Percentiles rank a stretch among this genome's conserved stretches.
phyloP scores from a whole-genome alignment of 2,888 invertebrate species.

The Thecocarcelia acutangulata region DNA sequence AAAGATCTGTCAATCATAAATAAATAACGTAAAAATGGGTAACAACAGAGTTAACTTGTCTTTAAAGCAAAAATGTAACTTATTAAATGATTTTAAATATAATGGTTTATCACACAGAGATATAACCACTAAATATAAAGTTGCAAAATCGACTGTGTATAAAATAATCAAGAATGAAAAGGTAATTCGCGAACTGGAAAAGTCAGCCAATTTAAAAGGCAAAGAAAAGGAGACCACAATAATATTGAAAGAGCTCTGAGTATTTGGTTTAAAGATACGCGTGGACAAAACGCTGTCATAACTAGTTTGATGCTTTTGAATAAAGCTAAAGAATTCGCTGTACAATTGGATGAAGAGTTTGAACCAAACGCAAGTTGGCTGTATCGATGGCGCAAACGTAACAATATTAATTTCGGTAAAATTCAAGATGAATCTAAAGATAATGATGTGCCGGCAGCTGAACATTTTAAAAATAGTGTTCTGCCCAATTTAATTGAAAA shows the following conservation, averaged over 20 bases:
- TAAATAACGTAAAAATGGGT: too few relatives aligned
- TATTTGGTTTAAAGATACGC: conserved; percentile 44
- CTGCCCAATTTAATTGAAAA: conserved; percentile 22
- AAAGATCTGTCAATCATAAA: too few relatives aligned
- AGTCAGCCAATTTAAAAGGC: too few relatives aligned
- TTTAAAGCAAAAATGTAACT: too few relatives aligned
- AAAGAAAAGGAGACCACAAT: conserved; percentile 31
- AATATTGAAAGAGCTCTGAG: conserved; percentile 27
- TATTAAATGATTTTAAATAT: too few relatives aligned
- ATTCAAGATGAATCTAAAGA: conserved; percentile 15
- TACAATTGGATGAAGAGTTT: conserved; percentile 26
- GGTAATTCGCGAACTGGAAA: background rate
- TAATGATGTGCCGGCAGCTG: background rate
- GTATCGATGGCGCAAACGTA: conserved; percentile 10
- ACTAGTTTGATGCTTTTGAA: conserved; percentile 31
- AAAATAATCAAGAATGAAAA: conserved; percentile 31
- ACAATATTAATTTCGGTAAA: conserved; percentile 15
- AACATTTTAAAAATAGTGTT: conserved; percentile 7
- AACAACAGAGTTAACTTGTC: too few relatives aligned
- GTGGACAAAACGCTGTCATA: conserved; percentile 36
- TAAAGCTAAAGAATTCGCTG: conserved; percentile 35
- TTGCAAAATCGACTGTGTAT: conserved; percentile 24
- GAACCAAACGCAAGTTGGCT: conserved; percentile 15
- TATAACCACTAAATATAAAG: conserved; percentile 31
- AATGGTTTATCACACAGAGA: too few relatives aligned